Conservation (phyloP, 2,888 invertebrate genomes). For the Drosophila kanekoi region DNA sequence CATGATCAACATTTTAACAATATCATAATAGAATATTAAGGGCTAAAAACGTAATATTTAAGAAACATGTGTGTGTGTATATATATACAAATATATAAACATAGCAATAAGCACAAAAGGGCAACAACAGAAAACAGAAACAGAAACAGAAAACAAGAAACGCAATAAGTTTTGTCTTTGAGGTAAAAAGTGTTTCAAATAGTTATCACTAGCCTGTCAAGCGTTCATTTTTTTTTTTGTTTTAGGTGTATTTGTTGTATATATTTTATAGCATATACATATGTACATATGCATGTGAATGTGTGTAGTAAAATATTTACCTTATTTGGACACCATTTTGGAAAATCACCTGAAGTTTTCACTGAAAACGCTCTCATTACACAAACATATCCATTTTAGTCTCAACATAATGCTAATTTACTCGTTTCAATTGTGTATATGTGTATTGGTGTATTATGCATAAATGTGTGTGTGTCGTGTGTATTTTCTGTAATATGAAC, state of each 20-base stretch:
- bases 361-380: conserved; percentile 75
- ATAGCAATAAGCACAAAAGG: conserved; percentile 71
- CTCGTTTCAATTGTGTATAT: conserved; percentile 21
- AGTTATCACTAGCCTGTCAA: conserved; percentile 72
- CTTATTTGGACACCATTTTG: conserved; percentile 66
- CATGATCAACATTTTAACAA: conserved; percentile 67
- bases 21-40: conserved; percentile 40
- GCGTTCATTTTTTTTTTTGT: conserved; percentile 48
- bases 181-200: conserved; percentile 61
- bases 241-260: conserved; percentile 24
- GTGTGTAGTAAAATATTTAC: conserved; percentile 69
- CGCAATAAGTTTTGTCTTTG: conserved; percentile 49
- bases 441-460: conserved; percentile 10
- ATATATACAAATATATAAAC: conserved; percentile 37
- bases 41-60: conserved; percentile 47
- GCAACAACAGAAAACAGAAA: conserved; percentile 74
- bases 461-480: conserved; percentile 24
- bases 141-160: conserved; percentile 60
- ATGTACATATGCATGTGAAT: conserved; percentile 26
- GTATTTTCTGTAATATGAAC: conserved; percentile 56
- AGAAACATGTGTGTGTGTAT: conserved; percentile 39
- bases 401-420: conserved; percentile 68
- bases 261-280: conserved; percentile 20
- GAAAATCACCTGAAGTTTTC: conserved; percentile 71
- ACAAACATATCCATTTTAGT: conserved; percentile 44